Evolutionary conservation across 2,888 invertebrate species (phyloP).

Genomic region (Thera britannica): DNA sequence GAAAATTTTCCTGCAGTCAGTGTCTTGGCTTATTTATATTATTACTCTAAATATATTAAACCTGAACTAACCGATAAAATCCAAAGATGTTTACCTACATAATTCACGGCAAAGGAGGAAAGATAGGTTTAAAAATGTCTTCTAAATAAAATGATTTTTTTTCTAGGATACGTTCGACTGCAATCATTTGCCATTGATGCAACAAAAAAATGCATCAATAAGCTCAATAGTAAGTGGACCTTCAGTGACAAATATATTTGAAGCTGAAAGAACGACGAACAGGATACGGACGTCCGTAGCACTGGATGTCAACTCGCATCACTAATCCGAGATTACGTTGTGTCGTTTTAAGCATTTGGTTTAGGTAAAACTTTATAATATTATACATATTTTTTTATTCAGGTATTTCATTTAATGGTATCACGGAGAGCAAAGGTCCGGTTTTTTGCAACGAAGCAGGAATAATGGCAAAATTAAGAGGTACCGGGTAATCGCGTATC

Average conservation of each 20-base stretch:
- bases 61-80: too few species aligned
- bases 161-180: constrained; percentile 60
- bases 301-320: constrained; percentile 24
- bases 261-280: neutral
- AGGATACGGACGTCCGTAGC: constrained; percentile 7
- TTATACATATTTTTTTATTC: constrained; percentile 18
- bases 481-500: too few species aligned
- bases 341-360: constrained; percentile 36
- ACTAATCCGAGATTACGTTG: constrained; percentile 19
- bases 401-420: neutral
- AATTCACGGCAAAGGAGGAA: too few species aligned
- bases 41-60: too few species aligned
- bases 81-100: too few species aligned
- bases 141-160: neutral
- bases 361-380: constrained; percentile 35
- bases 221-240: constrained; percentile 4
- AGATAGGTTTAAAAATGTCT: too few species aligned
- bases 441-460: too few species aligned
- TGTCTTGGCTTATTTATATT: too few species aligned
- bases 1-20: too few species aligned
- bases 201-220: constrained; percentile 11
- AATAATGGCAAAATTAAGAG: too few species aligned
- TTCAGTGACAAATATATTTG: constrained; percentile 20
- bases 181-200: constrained; percentile 55
- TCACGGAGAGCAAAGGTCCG: too few species aligned